Base-by-base conservation (phyloP, 2,797 vertebrate species). In the Thalassophryne amazonica region DNA sequence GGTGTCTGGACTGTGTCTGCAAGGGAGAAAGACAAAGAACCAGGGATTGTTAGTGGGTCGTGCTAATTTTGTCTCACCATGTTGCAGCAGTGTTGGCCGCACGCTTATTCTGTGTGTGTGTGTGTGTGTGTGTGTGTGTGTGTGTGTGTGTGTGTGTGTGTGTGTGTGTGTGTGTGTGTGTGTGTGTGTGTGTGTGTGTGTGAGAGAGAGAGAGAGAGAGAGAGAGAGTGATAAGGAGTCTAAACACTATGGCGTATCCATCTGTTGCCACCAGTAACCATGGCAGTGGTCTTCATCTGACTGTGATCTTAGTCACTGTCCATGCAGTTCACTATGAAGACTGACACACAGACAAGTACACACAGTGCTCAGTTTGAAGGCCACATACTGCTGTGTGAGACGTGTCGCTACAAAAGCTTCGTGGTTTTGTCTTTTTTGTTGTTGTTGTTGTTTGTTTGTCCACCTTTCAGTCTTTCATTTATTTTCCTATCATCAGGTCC, bases 221-320 rank as follows among this genome's bases (percentile, higher is more conserved):
- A 36, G 55, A 23, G 54, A 47, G 42, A 50, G 73, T 70, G 62
- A 65, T 22, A 29, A 73, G 68, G 75, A 61, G 29, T 81, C 76
- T 74, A 68, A 77, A 69, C 78, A 75, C 77, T 49, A 31, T 33
- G 49, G 78, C 27, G 58, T 41, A 62, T 57, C 85, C 85, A 88
- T 90, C 87, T 90, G 86, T 76, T 83, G 76, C 70, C 75, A 60
- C 58, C 34, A 50, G 65, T 78, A 78, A 69, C 78, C 42, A 28
- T 74, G 52, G 72, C 34, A 52, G 76, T 74, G 74, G 80, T 70
- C 74, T 55, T 68, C 34, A 50, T 86, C 79, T 62, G 55, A 52
- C 76, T 76, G 73, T 72, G 69, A 81, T 75, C 72, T 5, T 58
- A 77, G 79, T 86, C 78, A 74, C 36, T 23, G 40, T 72, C 59